Conservation (phyloP, 2,113 vertebrate species). For the Eudorcas thomsonii region DNA sequence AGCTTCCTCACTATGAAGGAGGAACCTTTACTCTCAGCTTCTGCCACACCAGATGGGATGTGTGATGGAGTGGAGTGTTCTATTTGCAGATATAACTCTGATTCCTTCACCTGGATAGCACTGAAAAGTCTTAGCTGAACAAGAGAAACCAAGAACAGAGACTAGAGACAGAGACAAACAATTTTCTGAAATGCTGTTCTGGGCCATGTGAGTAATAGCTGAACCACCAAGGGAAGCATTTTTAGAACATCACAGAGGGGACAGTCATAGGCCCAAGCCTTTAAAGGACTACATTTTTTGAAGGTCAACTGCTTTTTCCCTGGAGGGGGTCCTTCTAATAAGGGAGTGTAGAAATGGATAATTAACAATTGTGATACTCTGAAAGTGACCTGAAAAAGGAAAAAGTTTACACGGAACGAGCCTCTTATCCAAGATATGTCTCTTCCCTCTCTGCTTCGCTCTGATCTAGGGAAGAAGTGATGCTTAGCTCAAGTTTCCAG, state of each 20-base stretch:
- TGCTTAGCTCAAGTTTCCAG: neutral
- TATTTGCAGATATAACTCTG: neutral
- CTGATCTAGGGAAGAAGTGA: neutral
- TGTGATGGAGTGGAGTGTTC: neutral
- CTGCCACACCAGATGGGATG: neutral
- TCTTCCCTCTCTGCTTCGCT: neutral
- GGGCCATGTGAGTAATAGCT: neutral
- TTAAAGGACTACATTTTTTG: conserved; percentile 39
- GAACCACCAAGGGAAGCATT: neutral
- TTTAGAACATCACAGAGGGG: conserved; percentile 15
- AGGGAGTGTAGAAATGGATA: neutral
- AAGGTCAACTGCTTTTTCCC: conserved; percentile 36
- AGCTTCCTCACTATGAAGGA: neutral
- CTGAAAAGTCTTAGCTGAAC: neutral
- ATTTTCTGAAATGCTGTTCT: conserved; percentile 24
- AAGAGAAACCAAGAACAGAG: neutral
- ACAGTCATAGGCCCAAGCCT: neutral
- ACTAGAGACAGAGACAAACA: conserved; percentile 11
- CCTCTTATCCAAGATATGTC: neutral
- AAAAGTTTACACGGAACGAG: neutral
- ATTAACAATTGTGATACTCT: neutral
- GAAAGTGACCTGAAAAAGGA: neutral
- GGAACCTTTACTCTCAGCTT: neutral
- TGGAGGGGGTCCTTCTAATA: neutral
- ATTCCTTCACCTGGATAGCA: neutral